phyloP scores from a whole-genome alignment of 2,888 invertebrate genomes.

The Sinodicranocentrus sp. region DNA sequence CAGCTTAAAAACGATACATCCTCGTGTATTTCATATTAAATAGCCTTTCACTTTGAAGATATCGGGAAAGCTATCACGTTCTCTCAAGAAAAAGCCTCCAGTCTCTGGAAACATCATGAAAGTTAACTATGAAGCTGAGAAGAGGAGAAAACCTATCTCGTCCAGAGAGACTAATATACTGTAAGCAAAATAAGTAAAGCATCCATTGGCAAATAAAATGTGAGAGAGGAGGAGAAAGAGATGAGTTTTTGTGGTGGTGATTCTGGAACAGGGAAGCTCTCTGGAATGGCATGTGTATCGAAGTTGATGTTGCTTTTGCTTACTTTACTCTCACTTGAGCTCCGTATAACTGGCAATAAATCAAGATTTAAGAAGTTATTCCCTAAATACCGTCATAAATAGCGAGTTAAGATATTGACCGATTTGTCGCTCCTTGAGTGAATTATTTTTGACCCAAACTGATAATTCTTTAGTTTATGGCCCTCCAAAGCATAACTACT shows the following conservation, averaged over 20 bases:
- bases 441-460: conserved; percentile 76
- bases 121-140: conserved; percentile 18
- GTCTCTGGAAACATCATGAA: conserved; percentile 52
- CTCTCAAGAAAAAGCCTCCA: conserved; percentile 43
- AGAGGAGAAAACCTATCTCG: conserved; percentile 27
- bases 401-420: conserved; percentile 77
- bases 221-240: conserved; percentile 31
- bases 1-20: conserved; percentile 43
- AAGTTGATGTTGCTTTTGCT: conserved; percentile 6
- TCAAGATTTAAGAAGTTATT: conserved; percentile 76
- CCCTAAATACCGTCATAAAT: conserved; percentile 76
- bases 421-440: conserved; percentile 75
- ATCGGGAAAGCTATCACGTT: conserved; percentile 55
- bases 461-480: conserved; percentile 76
- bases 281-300: neutral
- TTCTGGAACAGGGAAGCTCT: no score
- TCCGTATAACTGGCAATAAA: conserved; percentile 72
- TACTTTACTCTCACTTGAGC: neutral
- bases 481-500: conserved; percentile 71
- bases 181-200: conserved; percentile 39
- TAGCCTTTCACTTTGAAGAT: conserved; percentile 48
- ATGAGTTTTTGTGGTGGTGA: conserved; percentile 29
- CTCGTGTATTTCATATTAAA: conserved; percentile 43
- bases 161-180: neutral
- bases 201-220: conserved; percentile 46